These are phyloP conservation scores for Macrobrachium rosenbergii DNA, from an alignment of 1,140 invertebrate species.

Conservation along the genomic window DNA sequence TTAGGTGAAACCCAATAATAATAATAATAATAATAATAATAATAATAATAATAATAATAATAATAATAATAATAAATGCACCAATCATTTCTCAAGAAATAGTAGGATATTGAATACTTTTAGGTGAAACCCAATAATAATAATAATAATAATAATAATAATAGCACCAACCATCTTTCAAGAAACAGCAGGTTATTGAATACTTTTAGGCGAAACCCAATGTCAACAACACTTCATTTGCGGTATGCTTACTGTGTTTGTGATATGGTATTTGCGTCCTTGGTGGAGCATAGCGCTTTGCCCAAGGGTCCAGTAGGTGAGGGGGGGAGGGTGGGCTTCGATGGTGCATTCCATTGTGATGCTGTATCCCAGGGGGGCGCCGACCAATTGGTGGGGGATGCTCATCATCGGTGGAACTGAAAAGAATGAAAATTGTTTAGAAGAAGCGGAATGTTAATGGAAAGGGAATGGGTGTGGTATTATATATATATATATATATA, in stretches of 20 bases:
- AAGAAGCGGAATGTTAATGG: constrained; percentile 69
- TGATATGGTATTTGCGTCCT: constrained; percentile 42
- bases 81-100: too few species aligned
- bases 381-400: constrained; percentile 91
- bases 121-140: too few species aligned
- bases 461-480: neutral
- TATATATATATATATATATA: neutral
- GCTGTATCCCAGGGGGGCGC: constrained; percentile 83
- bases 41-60: neutral
- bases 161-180: neutral
- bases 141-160: neutral
- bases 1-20: too few species aligned
- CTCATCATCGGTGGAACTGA: constrained; percentile 87
- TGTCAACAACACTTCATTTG: neutral
- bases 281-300: constrained; percentile 55
- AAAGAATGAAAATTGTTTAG: too few species aligned
- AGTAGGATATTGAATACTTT: too few species aligned
- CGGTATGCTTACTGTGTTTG: neutral
- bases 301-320: constrained; percentile 83
- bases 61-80: neutral
- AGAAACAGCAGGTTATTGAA: neutral
- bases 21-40: neutral
- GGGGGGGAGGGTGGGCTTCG: constrained; percentile 89
- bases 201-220: neutral
- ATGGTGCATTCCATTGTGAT: constrained; percentile 90